Evolutionary conservation across 2,797 vertebrate genomes (phyloP), one percentile per base, ranked within the genome.

Genomic region (Arremon aurantiirostris): DNA sequence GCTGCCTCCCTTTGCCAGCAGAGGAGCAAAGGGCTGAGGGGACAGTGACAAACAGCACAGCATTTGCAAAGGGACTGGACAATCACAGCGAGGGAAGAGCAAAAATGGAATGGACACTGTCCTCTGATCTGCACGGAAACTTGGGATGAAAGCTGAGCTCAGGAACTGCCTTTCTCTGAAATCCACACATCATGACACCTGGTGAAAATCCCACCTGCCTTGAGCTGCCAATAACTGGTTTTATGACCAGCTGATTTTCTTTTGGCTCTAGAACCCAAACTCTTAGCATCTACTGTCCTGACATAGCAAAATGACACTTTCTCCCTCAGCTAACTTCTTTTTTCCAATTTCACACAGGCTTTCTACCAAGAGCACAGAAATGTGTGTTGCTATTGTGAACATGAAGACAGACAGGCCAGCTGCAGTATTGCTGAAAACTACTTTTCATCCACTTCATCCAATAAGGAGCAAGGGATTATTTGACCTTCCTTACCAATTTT

Each of bases 401-500:
- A 59, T 37, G 39, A 88, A 93, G 82, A 94, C 2, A 13, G 85
- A 94, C 57, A 94, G 79, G 53, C 46, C 93, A 96, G 89, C 76
- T 95, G 89, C 69, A 76, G 49, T 59, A 69, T 7, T 88, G n/a
- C 53, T 65, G 57, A 57, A 84, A 90, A 88, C 28, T 50, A 68
- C 39, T 47, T 63, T 83, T 84, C 27, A 79, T 84, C n/a, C 39
- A 69, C 55, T 86, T 78, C 47, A 76, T 32, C 41, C 75, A 82
- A 37, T 26, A 85, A 91, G 17, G n/a, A 90, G 30, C 20, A 88
- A 69, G 30, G 42, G 50, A 83, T 89, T 89, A 88, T 53, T 46
- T 59, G 66, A 65, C 52, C n/a, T 73, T 90, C 70, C 77, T 86
- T 39, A 35, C 12, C 3, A 4, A 85, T 93, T 75, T 81, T 89